phyloP scores from a whole-genome alignment of 1,140 invertebrate species.

The Bombus affinis region DNA sequence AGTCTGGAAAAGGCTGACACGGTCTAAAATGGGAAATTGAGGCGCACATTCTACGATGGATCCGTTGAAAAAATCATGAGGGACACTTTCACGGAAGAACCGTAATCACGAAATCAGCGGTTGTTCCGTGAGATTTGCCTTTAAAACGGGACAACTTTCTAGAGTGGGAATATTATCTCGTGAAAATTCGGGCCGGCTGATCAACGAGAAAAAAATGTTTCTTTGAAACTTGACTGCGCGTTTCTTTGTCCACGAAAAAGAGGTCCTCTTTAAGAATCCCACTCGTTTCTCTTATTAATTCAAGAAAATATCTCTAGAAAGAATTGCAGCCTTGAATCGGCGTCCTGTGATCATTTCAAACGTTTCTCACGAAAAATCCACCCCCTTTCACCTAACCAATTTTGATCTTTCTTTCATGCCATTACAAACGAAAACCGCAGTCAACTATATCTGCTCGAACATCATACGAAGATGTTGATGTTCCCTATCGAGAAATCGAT shows the following conservation, averaged over 20 bases:
- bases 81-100: conserved; percentile 7
- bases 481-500: conserved; percentile 41
- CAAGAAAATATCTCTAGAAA: conserved; percentile 30
- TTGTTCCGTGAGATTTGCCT: not conserved
- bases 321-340: conserved; percentile 9
- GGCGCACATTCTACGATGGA: not conserved
- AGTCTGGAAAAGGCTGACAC: not conserved
- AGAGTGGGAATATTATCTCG: conserved; percentile 21
- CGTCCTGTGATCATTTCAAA: not conserved
- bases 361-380: not conserved
- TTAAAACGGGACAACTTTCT: not conserved
- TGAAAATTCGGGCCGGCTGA: conserved; percentile 31
- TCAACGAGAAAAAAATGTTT: conserved; percentile 20
- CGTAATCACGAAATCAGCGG: conserved; percentile 39
- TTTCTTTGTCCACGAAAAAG: conserved; percentile 17
- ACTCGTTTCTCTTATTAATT: conserved; percentile 47
- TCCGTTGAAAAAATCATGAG: conserved; percentile 33
- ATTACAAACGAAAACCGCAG: not conserved
- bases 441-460: not conserved
- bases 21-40: conserved; percentile 8
- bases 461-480: not conserved
- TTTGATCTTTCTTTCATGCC: not conserved
- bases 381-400: not conserved
- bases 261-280: conserved; percentile 26
- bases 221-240: conserved; percentile 14